phyloP scores from a whole-genome alignment of 2,113 vertebrate genomes.

The Cynocephalus volans region DNA sequence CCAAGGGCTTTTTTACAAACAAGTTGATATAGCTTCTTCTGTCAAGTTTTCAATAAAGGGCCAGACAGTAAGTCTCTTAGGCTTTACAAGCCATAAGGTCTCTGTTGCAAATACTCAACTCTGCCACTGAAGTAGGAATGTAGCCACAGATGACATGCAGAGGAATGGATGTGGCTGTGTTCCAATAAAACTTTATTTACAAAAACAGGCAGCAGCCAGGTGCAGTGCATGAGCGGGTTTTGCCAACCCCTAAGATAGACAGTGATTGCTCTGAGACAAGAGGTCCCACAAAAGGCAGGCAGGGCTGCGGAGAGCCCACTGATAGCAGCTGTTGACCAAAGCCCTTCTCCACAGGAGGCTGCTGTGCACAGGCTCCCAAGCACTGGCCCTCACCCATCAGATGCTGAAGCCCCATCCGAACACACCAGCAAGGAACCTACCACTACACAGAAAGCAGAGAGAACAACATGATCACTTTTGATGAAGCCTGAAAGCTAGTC shows the following conservation, averaged over 20 bases:
- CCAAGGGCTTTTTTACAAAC: background rate
- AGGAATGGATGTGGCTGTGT: background rate
- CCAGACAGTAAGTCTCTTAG: background rate
- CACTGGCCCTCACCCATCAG: background rate
- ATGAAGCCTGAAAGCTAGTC: background rate
- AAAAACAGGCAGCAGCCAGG: background rate
- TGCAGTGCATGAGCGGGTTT: background rate
- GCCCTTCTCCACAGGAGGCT: background rate
- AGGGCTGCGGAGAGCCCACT: background rate
- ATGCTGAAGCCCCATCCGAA: background rate
- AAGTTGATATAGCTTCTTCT: background rate
- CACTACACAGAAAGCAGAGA: background rate
- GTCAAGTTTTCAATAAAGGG: background rate
- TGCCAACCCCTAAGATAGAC: background rate
- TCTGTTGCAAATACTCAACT: background rate
- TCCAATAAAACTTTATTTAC: slow-evolving; percentile 32
- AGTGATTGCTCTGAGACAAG: background rate
- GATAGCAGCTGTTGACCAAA: background rate
- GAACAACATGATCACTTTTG: background rate
- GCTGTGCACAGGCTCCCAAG: background rate
- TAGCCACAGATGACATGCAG: background rate
- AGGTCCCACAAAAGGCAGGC: background rate
- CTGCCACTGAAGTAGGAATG: no score
- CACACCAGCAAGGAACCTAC: background rate
- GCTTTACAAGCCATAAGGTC: background rate